These are phyloP conservation scores for Pedicia rivosa DNA, from an alignment of 2,888 invertebrate genomes.

Conservation along the genomic window DNA sequence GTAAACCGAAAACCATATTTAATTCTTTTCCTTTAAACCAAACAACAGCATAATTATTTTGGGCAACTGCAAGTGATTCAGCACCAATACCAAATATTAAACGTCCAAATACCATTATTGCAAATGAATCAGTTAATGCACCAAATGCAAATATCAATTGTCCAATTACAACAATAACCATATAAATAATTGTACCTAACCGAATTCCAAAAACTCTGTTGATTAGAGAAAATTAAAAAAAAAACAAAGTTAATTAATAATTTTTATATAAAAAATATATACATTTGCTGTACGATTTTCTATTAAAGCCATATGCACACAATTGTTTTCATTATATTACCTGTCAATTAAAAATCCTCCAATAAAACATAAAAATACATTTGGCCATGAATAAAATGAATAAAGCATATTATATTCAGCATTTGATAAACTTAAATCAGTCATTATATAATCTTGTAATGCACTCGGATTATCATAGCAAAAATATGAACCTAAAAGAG, in stretches of 20 bases:
- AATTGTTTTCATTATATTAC: too few species aligned
- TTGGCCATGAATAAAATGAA: constrained; percentile 95
- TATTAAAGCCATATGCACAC: background rate
- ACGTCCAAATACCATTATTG: constrained; percentile 82
- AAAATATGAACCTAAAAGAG: constrained; percentile 77
- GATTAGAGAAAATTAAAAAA: constrained; percentile 16
- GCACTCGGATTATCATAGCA: constrained; percentile 96
- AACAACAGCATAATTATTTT: constrained; percentile 91
- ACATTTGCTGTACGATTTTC: background rate
- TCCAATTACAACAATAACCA: constrained; percentile 71
- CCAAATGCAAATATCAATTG: constrained; percentile 81
- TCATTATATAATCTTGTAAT: constrained; percentile 70
- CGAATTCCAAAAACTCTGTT: constrained; percentile 83
- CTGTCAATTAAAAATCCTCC: constrained; percentile 92
- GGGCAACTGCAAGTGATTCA: constrained; percentile 90
- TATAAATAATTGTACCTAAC: constrained; percentile 81
- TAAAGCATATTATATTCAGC: constrained; percentile 78
- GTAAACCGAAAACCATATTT: constrained; percentile 96
- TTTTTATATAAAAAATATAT: constrained; percentile 5
- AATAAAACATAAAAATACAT: constrained; percentile 86
- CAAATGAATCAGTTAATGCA: constrained; percentile 58
- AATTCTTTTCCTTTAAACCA: constrained; percentile 97
- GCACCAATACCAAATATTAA: constrained; percentile 96
- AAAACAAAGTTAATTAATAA: constrained; percentile 2
- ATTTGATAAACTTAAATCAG: constrained; percentile 63